A percentile compares a stretch with the other conserved stretches of the same genome.
phyloP scores from a whole-genome alignment of 1,140 invertebrate species.

The Hydropsyche tenuis region DNA sequence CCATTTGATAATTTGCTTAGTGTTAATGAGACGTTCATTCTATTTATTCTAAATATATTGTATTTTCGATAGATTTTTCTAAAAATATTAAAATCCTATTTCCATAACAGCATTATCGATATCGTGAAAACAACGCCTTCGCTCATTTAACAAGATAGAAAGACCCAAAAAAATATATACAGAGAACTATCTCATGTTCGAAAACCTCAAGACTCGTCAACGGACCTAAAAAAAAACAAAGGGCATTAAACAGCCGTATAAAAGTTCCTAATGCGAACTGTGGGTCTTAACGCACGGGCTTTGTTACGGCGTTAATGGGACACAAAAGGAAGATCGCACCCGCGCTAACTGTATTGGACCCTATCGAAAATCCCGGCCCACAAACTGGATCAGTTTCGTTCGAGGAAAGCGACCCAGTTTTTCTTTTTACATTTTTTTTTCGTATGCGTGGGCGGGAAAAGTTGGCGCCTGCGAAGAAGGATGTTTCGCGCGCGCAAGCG shows the following conservation, averaged over 20 bases:
- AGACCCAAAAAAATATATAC: not conserved
- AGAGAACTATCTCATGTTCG: not conserved
- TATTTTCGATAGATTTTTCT: too few relatives aligned
- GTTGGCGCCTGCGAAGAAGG: not conserved
- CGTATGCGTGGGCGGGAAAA: not conserved
- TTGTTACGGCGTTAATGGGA: constrained; percentile 35
- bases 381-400: too few relatives aligned
- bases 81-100: too few relatives aligned
- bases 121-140: too few relatives aligned
- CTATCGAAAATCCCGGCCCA: not conserved
- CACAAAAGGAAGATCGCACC: constrained; percentile 12
- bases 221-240: not conserved
- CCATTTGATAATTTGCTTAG: too few relatives aligned
- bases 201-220: not conserved
- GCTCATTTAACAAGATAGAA: constrained; percentile 5
- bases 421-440: too few relatives aligned
- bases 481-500: constrained; percentile 10
- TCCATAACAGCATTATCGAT: too few relatives aligned
- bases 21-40: too few relatives aligned
- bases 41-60: too few relatives aligned
- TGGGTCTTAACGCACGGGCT: constrained; percentile 32
- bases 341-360: not conserved
- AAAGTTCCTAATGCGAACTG: constrained; percentile 30
- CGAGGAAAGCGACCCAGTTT: too few relatives aligned
- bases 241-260: constrained; percentile 38